A percentile compares a stretch with the other conserved stretches of the same genome.
These are phyloP conservation scores for Trisateles emortualis DNA, from an alignment of 2,888 invertebrate genomes.

Conservation along the genomic window DNA sequence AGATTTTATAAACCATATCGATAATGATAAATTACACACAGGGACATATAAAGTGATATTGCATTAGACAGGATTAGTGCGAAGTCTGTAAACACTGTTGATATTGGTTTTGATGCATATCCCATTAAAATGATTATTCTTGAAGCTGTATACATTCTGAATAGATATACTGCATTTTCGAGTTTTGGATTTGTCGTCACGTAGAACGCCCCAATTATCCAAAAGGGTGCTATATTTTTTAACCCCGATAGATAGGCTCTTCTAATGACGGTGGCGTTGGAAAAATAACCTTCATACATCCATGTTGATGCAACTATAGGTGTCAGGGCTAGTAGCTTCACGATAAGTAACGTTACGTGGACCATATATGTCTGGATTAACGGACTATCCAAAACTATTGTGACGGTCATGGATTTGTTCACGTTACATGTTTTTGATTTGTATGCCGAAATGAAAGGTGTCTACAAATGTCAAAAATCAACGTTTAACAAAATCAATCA, in stretches of 20 bases:
- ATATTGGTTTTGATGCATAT: slow-evolving; percentile 55
- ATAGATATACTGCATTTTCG: slow-evolving; percentile 50
- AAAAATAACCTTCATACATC: slow-evolving; percentile 60
- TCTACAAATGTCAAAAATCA: neutral
- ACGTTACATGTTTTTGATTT: neutral
- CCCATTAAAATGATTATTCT: slow-evolving; percentile 58
- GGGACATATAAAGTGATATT: slow-evolving; percentile 67
- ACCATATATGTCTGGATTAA: slow-evolving; percentile 63
- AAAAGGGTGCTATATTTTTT: slow-evolving; percentile 67
- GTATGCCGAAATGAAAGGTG: neutral
- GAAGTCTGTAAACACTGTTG: slow-evolving; percentile 57
- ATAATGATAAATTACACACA: slow-evolving; percentile 57
- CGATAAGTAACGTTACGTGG: slow-evolving; percentile 62
- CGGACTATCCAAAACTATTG: slow-evolving; percentile 56
- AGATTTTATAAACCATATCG: slow-evolving; percentile 47
- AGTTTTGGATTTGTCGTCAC: slow-evolving; percentile 55
- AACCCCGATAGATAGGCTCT: slow-evolving; percentile 67
- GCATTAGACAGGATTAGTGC: slow-evolving; percentile 60
- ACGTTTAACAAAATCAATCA: too few species aligned
- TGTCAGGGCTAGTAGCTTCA: slow-evolving; percentile 61
- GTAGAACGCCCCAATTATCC: slow-evolving; percentile 66
- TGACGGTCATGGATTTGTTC: slow-evolving; percentile 41
- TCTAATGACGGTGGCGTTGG: slow-evolving; percentile 54
- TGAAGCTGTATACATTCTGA: slow-evolving; percentile 55
- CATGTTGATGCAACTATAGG: slow-evolving; percentile 65